Percentiles rank a stretch among this genome's conserved stretches.
Conservation (phyloP, 2,888 invertebrate species). For the Neocrepidodera transversa region DNA sequence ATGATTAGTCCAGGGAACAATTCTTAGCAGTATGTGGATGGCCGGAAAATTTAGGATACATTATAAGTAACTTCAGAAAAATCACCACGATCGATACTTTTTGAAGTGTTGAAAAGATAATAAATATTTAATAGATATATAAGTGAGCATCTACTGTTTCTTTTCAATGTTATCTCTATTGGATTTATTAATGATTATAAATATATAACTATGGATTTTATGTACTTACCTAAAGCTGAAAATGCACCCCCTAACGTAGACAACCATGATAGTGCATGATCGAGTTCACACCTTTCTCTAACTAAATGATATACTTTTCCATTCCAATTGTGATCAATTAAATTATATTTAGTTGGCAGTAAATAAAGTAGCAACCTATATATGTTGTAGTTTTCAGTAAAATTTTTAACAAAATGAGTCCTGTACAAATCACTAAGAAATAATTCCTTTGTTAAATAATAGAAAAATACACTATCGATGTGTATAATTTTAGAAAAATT, state of each 20-base stretch:
- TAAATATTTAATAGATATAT: too few relatives aligned
- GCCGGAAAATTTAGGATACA: too few relatives aligned
- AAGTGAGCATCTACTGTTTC: too few relatives aligned
- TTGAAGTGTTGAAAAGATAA: too few relatives aligned
- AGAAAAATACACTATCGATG: slow-evolving; percentile 50
- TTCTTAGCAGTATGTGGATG: too few relatives aligned
- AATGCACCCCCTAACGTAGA: slow-evolving; percentile 97
- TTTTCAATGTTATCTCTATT: too few relatives aligned
- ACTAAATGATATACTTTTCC: slow-evolving; percentile 61
- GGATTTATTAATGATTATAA: too few relatives aligned
- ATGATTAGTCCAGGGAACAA: too few relatives aligned
- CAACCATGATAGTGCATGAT: slow-evolving; percentile 90
- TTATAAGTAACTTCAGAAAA: too few relatives aligned
- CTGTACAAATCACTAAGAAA: slow-evolving; percentile 46
- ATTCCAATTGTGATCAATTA: slow-evolving; percentile 75
- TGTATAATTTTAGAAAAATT: slow-evolving; percentile 20
- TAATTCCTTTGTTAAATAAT: slow-evolving; percentile 54
- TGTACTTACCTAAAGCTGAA: slow-evolving; percentile 73
- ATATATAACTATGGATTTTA: too few relatives aligned
- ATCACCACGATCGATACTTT: too few relatives aligned
- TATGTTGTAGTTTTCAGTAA: slow-evolving; percentile 9
- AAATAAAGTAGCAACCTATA: slow-evolving; percentile 47
- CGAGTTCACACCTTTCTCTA: slow-evolving; percentile 76
- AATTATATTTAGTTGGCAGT: slow-evolving; percentile 66
- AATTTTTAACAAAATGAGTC: slow-evolving; percentile 38